A percentile compares a stretch with the other conserved stretches of the same genome.
Evolutionary conservation across 1,140 invertebrate genomes (phyloP).

Genomic region (Olivierus martensii): DNA sequence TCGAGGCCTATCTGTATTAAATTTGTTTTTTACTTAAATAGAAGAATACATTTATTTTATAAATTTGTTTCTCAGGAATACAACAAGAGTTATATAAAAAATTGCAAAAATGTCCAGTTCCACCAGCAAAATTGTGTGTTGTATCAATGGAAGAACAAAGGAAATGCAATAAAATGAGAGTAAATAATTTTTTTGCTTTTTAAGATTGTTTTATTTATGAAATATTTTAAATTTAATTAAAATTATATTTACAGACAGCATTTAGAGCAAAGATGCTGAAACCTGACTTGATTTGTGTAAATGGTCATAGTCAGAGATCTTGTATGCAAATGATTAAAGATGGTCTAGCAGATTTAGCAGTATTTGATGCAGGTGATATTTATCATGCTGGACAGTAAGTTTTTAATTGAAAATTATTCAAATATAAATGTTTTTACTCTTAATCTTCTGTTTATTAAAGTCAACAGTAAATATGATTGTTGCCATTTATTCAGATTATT

Average conservation of each 20-base stretch:
- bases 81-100: constrained; percentile 1
- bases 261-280: constrained; percentile 72
- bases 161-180: constrained; percentile 90
- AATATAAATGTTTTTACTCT: too few relatives aligned
- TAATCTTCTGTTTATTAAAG: too few relatives aligned
- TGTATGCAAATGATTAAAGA: constrained; percentile 59
- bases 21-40: neutral
- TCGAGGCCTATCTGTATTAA: too few relatives aligned
- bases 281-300: constrained; percentile 74
- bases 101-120: constrained; percentile 53
- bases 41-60: neutral
- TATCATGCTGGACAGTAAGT: constrained; percentile 62
- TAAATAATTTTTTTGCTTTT: constrained; percentile 31
- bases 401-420: too few relatives aligned
- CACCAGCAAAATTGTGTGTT: constrained; percentile 67
- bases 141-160: constrained; percentile 77
- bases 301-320: constrained; percentile 65
- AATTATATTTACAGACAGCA: constrained; percentile 46
- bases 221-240: neutral
- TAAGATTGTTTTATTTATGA: neutral
- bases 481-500: too few relatives aligned
- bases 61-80: constrained; percentile 1
- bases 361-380: constrained; percentile 85
- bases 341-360: constrained; percentile 61
- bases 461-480: too few relatives aligned